phyloP scores from a whole-genome alignment of 2,113 vertebrate genomes.

The Galbula dea region DNA sequence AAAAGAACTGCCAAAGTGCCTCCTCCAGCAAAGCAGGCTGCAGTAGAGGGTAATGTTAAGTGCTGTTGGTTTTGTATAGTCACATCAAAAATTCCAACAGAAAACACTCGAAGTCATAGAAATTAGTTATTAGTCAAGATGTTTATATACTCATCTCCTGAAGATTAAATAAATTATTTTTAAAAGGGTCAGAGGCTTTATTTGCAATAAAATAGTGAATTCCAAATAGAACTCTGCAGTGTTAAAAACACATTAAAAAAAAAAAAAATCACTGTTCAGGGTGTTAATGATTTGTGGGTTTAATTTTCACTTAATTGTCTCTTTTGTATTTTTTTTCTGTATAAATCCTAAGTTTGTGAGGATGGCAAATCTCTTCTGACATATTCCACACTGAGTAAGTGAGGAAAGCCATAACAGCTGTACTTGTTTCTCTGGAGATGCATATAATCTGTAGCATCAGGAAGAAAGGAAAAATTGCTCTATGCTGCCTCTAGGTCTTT shows the following conservation, averaged over 20 bases:
- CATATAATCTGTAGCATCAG: neutral
- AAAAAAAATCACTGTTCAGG: neutral
- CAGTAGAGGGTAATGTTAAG: neutral
- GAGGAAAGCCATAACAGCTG: neutral
- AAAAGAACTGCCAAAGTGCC: slow-evolving; percentile 33
- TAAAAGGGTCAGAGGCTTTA: neutral
- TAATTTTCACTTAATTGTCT: neutral
- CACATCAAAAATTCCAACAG: neutral
- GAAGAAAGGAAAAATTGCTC: neutral
- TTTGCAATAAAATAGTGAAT: neutral
- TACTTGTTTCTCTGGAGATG: neutral
- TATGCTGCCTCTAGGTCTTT: neutral
- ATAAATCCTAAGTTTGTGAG: neutral
- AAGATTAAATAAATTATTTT: slow-evolving; percentile 34
- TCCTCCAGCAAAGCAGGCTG: slow-evolving; percentile 39
- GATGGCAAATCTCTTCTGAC: neutral
- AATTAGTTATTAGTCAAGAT: slow-evolving; percentile 15
- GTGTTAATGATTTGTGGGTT: neutral
- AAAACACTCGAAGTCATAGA: slow-evolving; percentile 12
- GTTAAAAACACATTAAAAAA: neutral
- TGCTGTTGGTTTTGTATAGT: slow-evolving; percentile 8
- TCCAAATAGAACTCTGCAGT: neutral
- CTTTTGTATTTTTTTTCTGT: neutral
- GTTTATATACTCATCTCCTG: neutral
- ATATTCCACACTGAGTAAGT: neutral